Base-by-base conservation (phyloP, 1,140 invertebrate genomes). In the Ooceraea biroi region DNA sequence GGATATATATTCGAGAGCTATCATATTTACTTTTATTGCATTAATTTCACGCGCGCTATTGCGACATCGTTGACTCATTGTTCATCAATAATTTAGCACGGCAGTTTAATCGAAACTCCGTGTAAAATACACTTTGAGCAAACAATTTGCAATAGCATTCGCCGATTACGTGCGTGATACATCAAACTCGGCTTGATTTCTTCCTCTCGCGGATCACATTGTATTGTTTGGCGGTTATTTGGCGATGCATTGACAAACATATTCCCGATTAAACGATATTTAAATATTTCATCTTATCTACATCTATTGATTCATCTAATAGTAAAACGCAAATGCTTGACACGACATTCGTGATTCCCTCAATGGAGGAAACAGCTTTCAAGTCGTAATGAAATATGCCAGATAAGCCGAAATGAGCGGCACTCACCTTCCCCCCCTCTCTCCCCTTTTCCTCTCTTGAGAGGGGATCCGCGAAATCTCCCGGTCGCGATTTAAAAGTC, bases 401-500 rank as follows among this genome's bases (percentile, higher is more conserved):
- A 48, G 27, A 69, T 57, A 22, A 80, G n/a, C 50, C 36, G 14
- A 80, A 80, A 58, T 71, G 65, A 80, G 25, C 12, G 46, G 55
- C n/a, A 36, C 22, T 44, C 10, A n/a, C n/a, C n/a, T n/a, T n/a
- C n/a, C n/a, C n/a, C n/a, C n/a, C n/a, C n/a, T n/a, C n/a, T n/a
- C n/a, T n/a, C n/a, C n/a, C 19, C n/a, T 19, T 17, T 55, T n/a
- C 17, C 50, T 55, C 12, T 57, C 10, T 46, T 50, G 25, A 71
- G 69, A 19, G 22, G 46, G 22, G 50, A 83, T 72, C 71, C 85
- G 71, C 27, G 30, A 65, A 60, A 74, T 74, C 58, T 83, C 63
- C 61, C 78, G 78, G 41, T 60, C 52, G 66, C 78, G 68, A 88
- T 88, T 88, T 84, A 72, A 88, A 88, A 88, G 72, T 88, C 71